Percentiles rank a stretch among this genome's conserved stretches.
Evolutionary conservation across 2,113 vertebrate genomes (phyloP).

Genomic region (Agapornis roseicollis): DNA sequence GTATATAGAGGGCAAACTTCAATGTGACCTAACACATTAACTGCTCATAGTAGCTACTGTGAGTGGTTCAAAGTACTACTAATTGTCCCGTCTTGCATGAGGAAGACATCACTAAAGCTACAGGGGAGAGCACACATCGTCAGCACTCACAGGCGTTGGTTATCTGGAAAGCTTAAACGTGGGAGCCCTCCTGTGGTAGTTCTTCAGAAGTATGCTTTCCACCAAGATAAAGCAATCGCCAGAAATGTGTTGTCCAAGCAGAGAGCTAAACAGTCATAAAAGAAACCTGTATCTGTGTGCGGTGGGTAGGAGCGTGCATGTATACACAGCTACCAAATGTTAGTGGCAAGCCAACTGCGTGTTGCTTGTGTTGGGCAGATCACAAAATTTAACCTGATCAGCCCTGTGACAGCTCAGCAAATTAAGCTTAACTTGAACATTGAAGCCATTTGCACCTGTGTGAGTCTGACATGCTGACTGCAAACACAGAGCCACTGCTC

Average conservation of each 20-base stretch:
- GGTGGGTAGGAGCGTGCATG: background rate
- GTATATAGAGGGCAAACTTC: background rate
- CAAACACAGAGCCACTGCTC: background rate
- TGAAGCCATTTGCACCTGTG: background rate
- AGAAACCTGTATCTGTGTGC: fast-evolving
- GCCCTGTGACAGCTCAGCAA: background rate
- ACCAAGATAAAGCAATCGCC: background rate
- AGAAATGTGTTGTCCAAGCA: background rate
- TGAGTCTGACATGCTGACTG: background rate
- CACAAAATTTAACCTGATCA: background rate
- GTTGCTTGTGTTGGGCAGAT: background rate
- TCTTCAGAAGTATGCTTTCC: background rate
- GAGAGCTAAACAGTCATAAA: background rate
- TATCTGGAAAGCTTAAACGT: constrained; percentile 24
- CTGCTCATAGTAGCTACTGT: background rate
- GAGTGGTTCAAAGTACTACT: background rate
- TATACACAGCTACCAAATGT: background rate
- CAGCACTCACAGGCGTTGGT: fast-evolving
- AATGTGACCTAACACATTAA: background rate
- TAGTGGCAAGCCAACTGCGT: background rate
- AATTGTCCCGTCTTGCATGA: background rate
- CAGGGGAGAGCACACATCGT: background rate
- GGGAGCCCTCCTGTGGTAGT: constrained; percentile 70
- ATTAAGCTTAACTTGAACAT: background rate
- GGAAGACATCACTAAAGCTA: background rate